Evolutionary conservation across 2,113 vertebrate genomes (phyloP).

Genomic region (Xiphorhynchus elegans): DNA sequence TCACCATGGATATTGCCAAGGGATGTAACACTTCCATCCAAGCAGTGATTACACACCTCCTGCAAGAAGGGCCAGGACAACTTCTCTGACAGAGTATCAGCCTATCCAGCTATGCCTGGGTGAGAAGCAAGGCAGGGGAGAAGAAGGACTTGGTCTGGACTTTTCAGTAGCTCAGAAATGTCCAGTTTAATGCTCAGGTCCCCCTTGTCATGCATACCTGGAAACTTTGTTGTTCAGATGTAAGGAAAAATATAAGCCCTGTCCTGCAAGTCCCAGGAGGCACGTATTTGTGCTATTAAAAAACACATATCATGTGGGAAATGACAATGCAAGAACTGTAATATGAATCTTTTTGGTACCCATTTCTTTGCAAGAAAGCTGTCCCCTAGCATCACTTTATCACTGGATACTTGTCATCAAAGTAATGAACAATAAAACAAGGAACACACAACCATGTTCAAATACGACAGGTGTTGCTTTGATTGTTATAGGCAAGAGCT

Average conservation of each 20-base stretch:
- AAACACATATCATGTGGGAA: background rate
- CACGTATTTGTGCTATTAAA: background rate
- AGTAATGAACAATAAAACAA: background rate
- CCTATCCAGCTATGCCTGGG: background rate
- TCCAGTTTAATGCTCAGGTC: background rate
- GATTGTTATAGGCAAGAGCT: background rate
- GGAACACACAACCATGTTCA: background rate
- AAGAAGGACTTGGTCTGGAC: background rate
- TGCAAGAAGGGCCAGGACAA: background rate
- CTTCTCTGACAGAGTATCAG: background rate
- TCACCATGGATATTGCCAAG: background rate
- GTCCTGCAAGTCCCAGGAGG: background rate
- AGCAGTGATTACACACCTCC: background rate
- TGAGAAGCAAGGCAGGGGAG: background rate
- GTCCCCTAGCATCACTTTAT: background rate
- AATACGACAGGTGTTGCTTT: background rate
- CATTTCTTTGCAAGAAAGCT: background rate
- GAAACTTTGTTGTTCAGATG: background rate
- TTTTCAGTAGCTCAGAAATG: background rate
- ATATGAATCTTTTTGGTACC: background rate
- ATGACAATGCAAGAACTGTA: background rate
- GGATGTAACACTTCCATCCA: background rate
- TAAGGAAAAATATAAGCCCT: background rate
- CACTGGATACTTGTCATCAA: background rate
- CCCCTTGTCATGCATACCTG: background rate